These are phyloP conservation scores for Pantelozetes paolii DNA, from an alignment of 2,888 invertebrate genomes.

Conservation along the genomic window DNA sequence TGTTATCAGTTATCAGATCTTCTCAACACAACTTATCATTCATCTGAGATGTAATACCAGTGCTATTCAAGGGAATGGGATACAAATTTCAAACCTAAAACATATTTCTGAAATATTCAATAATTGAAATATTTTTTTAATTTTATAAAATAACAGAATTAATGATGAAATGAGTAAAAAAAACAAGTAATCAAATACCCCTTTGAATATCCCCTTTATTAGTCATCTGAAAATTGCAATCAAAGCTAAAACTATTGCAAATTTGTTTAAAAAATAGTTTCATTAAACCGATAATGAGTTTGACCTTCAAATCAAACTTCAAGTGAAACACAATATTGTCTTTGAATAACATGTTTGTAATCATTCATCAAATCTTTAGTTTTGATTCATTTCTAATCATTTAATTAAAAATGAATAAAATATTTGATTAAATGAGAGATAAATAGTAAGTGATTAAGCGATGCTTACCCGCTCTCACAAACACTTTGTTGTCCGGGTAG, in stretches of 20 bases:
- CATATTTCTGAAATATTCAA: too few species aligned
- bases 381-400: neutral
- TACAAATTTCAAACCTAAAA: too few species aligned
- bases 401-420: too few species aligned
- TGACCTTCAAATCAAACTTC: neutral
- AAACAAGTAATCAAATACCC: too few species aligned
- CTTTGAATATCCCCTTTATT: too few species aligned
- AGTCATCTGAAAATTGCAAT: neutral
- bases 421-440: neutral
- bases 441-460: neutral
- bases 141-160: too few species aligned
- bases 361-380: neutral
- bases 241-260: neutral
- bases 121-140: too few species aligned
- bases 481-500: neutral
- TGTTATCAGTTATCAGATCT: too few species aligned
- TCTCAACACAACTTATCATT: too few species aligned
- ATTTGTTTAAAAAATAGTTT: neutral
- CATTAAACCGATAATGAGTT: neutral
- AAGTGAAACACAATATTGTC: neutral
- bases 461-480: constrained; percentile 28
- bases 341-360: neutral
- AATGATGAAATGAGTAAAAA: too few species aligned
- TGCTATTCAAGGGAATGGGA: too few species aligned
- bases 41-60: too few species aligned